phyloP scores from a whole-genome alignment of 2,113 vertebrate genomes.

The Microtus oregoni region DNA sequence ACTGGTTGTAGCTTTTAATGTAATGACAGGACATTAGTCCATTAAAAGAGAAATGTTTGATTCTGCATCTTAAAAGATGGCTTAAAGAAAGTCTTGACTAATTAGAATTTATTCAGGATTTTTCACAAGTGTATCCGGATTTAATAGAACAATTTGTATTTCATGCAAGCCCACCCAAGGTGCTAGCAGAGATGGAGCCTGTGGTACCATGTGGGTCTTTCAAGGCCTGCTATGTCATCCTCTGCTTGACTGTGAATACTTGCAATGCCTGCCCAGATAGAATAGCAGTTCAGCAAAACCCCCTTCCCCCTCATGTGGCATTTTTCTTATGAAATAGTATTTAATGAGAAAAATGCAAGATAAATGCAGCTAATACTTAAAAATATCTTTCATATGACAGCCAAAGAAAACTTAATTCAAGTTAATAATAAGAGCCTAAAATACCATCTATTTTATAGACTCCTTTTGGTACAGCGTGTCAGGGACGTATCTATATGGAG shows the following conservation, averaged over 20 bases:
- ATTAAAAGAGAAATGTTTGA: background rate
- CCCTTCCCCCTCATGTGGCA: slow-evolving; percentile 34
- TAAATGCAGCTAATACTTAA: slow-evolving; percentile 74
- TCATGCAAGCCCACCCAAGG: slow-evolving; percentile 79
- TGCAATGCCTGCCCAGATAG: background rate
- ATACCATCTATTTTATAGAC: slow-evolving; percentile 71
- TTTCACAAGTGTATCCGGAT: slow-evolving; percentile 75
- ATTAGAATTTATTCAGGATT: slow-evolving; percentile 73
- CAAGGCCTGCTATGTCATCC: slow-evolving; percentile 63
- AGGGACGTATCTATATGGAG: slow-evolving; percentile 61
- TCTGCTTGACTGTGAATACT: slow-evolving; percentile 68
- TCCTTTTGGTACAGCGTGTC: slow-evolving; percentile 59
- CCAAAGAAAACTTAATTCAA: slow-evolving; percentile 75
- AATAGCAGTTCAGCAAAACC: slow-evolving; percentile 47
- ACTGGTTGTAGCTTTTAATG: background rate
- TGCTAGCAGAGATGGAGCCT: slow-evolving; percentile 77
- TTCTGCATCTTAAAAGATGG: slow-evolving; percentile 42
- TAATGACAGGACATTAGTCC: background rate
- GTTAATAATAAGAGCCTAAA: slow-evolving; percentile 78
- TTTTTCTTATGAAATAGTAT: slow-evolving; percentile 71
- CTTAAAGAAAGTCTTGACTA: slow-evolving; percentile 68
- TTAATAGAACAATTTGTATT: slow-evolving; percentile 81
- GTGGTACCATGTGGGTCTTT: slow-evolving; percentile 76
- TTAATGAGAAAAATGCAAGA: slow-evolving; percentile 70
- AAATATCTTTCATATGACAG: slow-evolving; percentile 72